phyloP scores from a whole-genome alignment of 35 echinoderm and acorn worm genomes.

The Holothuria glaberrima region DNA sequence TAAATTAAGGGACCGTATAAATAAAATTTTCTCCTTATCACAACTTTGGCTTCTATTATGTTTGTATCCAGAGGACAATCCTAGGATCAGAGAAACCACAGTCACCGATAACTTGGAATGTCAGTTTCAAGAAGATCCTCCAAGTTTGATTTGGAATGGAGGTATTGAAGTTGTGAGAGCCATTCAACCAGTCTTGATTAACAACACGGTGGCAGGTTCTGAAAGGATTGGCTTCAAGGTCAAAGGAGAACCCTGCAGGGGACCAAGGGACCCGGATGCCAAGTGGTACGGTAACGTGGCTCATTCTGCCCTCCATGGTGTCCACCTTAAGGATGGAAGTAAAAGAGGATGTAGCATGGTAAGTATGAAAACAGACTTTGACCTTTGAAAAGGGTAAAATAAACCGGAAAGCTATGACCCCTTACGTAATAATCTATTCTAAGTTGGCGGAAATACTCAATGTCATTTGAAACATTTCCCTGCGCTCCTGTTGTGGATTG shows the following conservation, averaged over 20 bases:
- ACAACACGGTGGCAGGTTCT: slow-evolving; percentile 93
- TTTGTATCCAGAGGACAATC: too few relatives aligned
- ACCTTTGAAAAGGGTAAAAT: too few relatives aligned
- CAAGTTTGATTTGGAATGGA: slow-evolving; percentile 81
- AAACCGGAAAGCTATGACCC: too few relatives aligned
- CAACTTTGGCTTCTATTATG: too few relatives aligned
- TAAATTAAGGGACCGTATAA: too few relatives aligned
- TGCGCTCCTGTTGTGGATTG: too few relatives aligned
- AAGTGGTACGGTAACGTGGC: slow-evolving; percentile 83
- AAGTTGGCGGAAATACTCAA: too few relatives aligned
- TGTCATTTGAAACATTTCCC: too few relatives aligned
- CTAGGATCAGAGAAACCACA: too few relatives aligned
- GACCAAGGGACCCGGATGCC: slow-evolving; percentile 25
- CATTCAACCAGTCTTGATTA: slow-evolving; percentile 60
- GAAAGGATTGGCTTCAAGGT: slow-evolving; percentile 84
- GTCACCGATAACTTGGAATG: slow-evolving; percentile 49
- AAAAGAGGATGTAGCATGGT: slow-evolving; percentile 31
- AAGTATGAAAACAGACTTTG: not conserved
- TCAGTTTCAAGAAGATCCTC: slow-evolving; percentile 75
- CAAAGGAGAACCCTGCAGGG: slow-evolving; percentile 75
- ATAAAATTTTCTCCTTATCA: too few relatives aligned
- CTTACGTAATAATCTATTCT: too few relatives aligned
- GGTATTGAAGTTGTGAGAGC: slow-evolving; percentile 85
- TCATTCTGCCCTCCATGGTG: slow-evolving; percentile 72
- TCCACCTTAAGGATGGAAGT: slow-evolving; percentile 59